Evolutionary conservation across 2,113 vertebrate species (phyloP).

Genomic region (Neolamprologus hecqui): DNA sequence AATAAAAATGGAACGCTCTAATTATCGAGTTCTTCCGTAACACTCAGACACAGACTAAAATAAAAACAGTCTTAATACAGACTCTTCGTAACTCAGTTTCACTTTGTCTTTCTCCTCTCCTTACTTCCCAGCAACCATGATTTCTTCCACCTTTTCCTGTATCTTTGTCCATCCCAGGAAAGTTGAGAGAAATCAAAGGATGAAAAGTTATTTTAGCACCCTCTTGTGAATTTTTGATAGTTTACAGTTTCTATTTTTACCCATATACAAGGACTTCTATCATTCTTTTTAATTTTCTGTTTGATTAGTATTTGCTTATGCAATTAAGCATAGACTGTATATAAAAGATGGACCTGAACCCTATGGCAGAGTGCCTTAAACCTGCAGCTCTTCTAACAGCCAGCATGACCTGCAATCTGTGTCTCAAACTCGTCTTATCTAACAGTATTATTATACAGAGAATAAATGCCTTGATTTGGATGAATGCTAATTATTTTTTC

Average conservation of each 20-base stretch:
- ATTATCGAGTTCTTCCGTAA: background rate
- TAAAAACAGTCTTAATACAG: background rate
- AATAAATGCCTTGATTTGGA: background rate
- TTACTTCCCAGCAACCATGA: background rate
- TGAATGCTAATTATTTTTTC: background rate
- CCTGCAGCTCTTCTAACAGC: background rate
- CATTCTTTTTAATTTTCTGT: background rate
- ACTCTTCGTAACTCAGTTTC: background rate
- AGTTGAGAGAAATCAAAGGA: background rate
- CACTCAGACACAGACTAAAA: background rate
- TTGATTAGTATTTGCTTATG: background rate
- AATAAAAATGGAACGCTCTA: background rate
- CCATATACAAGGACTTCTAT: accelerated
- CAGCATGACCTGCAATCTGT: background rate
- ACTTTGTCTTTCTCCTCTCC: background rate
- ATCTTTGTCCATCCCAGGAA: background rate
- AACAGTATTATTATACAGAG: background rate
- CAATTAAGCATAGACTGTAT: background rate
- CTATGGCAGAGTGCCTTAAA: background rate
- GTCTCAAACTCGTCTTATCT: background rate
- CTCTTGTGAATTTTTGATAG: background rate
- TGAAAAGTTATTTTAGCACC: background rate
- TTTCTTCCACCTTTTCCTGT: background rate
- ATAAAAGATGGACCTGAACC: background rate
- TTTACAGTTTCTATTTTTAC: background rate